These are phyloP conservation scores for Phylloscopus collybita DNA, from an alignment of 2,797 vertebrate genomes.

Conservation along the genomic window DNA sequence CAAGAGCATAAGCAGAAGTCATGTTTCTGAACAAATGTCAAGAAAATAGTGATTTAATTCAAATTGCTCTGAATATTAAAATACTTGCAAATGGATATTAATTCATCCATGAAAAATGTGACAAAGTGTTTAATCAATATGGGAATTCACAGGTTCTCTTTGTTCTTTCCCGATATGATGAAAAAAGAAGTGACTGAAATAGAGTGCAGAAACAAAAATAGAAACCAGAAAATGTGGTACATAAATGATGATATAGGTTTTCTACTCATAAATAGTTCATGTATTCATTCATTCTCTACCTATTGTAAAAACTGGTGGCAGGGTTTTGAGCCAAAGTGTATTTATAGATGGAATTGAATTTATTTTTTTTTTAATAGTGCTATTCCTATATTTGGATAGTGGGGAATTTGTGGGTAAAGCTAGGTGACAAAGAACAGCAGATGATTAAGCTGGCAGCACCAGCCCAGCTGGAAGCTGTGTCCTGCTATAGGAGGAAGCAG, in stretches of 20 bases:
- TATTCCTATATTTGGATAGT: not conserved
- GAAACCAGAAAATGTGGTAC: not conserved
- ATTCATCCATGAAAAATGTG: not conserved
- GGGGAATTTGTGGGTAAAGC: not conserved
- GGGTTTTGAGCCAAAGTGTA: not conserved
- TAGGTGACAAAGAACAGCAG: not conserved
- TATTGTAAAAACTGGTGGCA: not conserved
- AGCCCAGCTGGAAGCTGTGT: not conserved
- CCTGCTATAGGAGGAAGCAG: not conserved
- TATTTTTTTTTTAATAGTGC: not conserved
- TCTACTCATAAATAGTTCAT: not conserved
- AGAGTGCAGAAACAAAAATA: not conserved
- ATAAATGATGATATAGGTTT: not conserved
- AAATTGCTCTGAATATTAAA: not conserved
- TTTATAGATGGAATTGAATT: not conserved
- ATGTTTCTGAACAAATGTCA: not conserved
- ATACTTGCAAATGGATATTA: not conserved
- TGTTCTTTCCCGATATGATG: not conserved
- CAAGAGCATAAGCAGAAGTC: not conserved
- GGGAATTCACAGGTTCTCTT: not conserved
- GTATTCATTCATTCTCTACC: not conserved
- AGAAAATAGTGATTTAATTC: not conserved
- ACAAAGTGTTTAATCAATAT: not conserved
- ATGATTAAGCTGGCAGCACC: not conserved
- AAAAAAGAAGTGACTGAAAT: not conserved